Percentiles rank a stretch among this genome's conserved stretches.
Conservation (phyloP, 1,140 invertebrate genomes). For the Micrasema minimum region DNA sequence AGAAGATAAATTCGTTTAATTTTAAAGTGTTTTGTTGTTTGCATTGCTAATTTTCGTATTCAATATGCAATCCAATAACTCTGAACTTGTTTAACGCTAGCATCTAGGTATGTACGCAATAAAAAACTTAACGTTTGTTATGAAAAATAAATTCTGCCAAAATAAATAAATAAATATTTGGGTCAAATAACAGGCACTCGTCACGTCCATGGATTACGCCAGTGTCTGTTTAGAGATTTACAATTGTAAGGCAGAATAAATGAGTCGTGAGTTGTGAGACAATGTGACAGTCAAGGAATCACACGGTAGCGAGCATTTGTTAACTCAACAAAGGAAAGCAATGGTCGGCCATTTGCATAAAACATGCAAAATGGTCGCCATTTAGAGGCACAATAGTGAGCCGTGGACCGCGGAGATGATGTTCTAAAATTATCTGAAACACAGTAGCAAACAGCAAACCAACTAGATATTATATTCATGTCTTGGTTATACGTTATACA, state of each 20-base stretch:
- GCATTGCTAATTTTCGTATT: too few relatives aligned
- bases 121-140: too few relatives aligned
- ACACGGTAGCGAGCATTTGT: conserved; percentile 45
- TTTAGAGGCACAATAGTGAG: conserved; percentile 13
- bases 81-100: too few relatives aligned
- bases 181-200: conserved; percentile 27
- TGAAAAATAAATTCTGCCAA: too few relatives aligned
- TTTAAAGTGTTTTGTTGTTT: too few relatives aligned
- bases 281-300: conserved; percentile 34
- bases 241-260: conserved; percentile 33
- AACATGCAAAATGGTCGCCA: conserved; percentile 42
- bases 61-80: too few relatives aligned
- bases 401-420: conserved; percentile 22
- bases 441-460: conserved; percentile 23
- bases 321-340: conserved; percentile 27
- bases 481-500: too few relatives aligned
- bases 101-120: too few relatives aligned
- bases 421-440: conserved; percentile 26
- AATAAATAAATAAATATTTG: conserved; percentile 41
- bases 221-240: conserved; percentile 6
- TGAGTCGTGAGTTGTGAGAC: conserved; percentile 9
- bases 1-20: too few relatives aligned
- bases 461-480: too few relatives aligned
- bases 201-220: conserved; percentile 37
- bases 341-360: conserved; percentile 41